phyloP scores from a whole-genome alignment of 2,797 vertebrate species.

The Heteromormyrus szaboi region DNA sequence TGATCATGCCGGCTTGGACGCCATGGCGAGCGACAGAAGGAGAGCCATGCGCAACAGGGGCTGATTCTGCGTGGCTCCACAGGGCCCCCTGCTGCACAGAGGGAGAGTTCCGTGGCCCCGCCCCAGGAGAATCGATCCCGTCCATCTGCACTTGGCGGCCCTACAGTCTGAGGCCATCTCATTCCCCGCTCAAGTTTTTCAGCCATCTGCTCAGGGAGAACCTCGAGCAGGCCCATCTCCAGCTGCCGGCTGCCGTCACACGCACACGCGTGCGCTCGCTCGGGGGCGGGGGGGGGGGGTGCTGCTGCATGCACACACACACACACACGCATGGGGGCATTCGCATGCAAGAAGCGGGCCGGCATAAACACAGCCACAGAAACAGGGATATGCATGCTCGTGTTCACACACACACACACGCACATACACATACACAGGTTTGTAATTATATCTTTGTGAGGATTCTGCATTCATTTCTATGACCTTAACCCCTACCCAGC shows the following conservation, averaged over 20 bases:
- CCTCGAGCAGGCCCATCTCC: slow-evolving; percentile 21
- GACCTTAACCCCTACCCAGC: too few relatives aligned
- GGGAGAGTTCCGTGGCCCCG: slow-evolving; percentile 6
- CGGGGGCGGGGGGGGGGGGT: background rate
- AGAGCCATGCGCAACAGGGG: background rate
- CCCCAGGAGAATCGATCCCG: slow-evolving; percentile 13
- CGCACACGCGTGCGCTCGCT: background rate
- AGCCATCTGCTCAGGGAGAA: slow-evolving; percentile 37
- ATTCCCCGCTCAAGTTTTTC: slow-evolving; percentile 28
- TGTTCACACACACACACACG: background rate
- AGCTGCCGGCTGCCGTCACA: slow-evolving; percentile 5
- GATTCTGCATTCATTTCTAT: too few relatives aligned
- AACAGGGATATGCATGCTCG: background rate
- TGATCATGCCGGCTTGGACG: background rate
- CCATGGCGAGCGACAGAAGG: background rate
- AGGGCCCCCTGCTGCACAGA: background rate
- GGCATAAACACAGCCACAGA: background rate
- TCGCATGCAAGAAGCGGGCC: background rate
- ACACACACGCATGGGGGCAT: background rate
- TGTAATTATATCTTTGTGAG: too few relatives aligned
- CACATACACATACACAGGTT: background rate
- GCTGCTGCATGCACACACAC: background rate
- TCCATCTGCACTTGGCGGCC: slow-evolving; percentile 20
- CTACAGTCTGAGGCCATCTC: slow-evolving; percentile 29
- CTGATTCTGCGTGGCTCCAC: background rate